Conservation (phyloP, 2,888 invertebrate genomes). For the Merodon equestris region DNA sequence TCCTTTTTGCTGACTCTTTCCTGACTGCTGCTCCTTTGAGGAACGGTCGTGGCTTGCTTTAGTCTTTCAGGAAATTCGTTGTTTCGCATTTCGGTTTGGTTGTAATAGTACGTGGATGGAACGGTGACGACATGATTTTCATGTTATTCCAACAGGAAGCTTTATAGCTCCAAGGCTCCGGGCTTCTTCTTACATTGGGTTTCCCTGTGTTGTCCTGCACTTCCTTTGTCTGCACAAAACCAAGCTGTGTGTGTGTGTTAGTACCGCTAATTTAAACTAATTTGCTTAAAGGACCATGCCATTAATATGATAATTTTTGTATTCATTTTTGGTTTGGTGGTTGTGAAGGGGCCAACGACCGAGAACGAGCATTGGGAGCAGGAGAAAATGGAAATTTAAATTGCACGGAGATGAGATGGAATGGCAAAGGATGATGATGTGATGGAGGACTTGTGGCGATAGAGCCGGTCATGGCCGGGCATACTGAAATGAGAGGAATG, state of each 20-base stretch:
- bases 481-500: not conserved
- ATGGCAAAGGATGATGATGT: conserved; percentile 33
- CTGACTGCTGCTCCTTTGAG: conserved; percentile 21
- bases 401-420: conserved; percentile 58
- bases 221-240: conserved; percentile 1
- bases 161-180: conserved; percentile 33
- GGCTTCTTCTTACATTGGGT: conserved; percentile 3
- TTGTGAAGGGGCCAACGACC: not conserved
- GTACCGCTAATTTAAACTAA: conserved; percentile 61
- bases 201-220: conserved; percentile 11
- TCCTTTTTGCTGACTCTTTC: conserved; percentile 32
- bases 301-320: conserved; percentile 64
- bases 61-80: not conserved
- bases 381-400: conserved; percentile 61
- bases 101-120: too few species aligned
- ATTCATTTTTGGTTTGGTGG: conserved; percentile 36
- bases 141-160: conserved; percentile 46
- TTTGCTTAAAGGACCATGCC: conserved; percentile 61
- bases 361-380: not conserved
- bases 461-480: conserved; percentile 26
- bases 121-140: conserved; percentile 57
- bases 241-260: conserved; percentile 29
- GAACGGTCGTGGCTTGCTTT: not conserved
- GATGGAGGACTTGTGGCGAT: conserved; percentile 18
- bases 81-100: too few species aligned